Percentiles rank a stretch among this genome's conserved stretches.
phyloP scores from a whole-genome alignment of 2,797 vertebrate genomes.

The Paedocypris micromegethes region DNA sequence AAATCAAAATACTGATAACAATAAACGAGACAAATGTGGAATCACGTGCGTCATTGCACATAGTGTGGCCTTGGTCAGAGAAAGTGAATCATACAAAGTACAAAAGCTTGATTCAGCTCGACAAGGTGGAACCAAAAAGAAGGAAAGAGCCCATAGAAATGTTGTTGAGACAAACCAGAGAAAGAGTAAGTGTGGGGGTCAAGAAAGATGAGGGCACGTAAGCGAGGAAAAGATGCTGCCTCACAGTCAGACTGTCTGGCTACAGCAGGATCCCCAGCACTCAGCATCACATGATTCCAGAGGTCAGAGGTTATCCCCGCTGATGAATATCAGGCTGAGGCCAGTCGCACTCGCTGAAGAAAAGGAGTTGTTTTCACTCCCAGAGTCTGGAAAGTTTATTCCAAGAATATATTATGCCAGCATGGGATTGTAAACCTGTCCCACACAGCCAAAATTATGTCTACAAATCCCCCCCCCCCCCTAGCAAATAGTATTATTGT shows the following conservation, averaged over 20 bases:
- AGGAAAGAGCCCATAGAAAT: background rate
- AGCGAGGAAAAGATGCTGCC: conserved; percentile 61
- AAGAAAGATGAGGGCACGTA: conserved; percentile 44
- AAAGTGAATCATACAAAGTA: background rate
- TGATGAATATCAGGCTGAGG: conserved; percentile 74
- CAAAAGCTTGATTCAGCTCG: too few relatives aligned
- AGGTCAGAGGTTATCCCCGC: conserved; percentile 75
- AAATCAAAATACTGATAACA: conserved; percentile 4
- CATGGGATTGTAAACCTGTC: conserved; percentile 73
- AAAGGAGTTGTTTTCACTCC: conserved; percentile 68
- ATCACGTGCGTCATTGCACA: background rate
- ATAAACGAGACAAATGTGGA: too few relatives aligned
- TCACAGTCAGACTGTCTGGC: conserved; percentile 80
- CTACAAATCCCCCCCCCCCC: conserved; percentile 57
- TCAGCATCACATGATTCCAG: conserved; percentile 74
- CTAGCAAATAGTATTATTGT: conserved; percentile 47
- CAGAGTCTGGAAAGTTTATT: conserved; percentile 72
- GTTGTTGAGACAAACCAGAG: conserved; percentile 18
- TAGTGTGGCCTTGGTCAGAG: conserved; percentile 2
- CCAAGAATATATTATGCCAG: conserved; percentile 72
- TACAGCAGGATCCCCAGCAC: conserved; percentile 72
- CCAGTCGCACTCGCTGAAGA: conserved; percentile 57
- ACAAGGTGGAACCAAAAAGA: background rate
- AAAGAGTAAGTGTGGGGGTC: conserved; percentile 40
- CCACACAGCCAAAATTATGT: conserved; percentile 62